Percentiles rank a stretch among this genome's conserved stretches.
Conservation (phyloP, 2,113 vertebrate species). For the Euleptes europaea region DNA sequence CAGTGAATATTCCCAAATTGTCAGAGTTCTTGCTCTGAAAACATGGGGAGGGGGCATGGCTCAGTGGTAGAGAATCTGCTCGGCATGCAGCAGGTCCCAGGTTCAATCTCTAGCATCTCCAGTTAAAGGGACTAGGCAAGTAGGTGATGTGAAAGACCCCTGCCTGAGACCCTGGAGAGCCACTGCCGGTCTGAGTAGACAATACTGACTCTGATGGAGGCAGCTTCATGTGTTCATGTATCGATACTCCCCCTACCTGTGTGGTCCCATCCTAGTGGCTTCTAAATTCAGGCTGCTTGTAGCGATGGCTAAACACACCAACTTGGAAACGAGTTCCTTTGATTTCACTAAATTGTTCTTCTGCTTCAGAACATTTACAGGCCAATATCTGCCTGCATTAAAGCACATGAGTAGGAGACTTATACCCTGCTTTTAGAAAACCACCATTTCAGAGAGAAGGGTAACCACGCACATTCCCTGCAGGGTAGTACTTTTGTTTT, state of each 20-base stretch:
- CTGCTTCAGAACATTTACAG: background rate
- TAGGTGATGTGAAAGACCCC: no score
- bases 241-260: background rate
- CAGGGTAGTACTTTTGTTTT: background rate
- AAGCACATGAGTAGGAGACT: background rate
- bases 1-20: background rate
- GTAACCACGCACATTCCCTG: background rate
- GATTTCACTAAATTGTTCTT: background rate
- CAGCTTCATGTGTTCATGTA: no score
- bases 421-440: background rate
- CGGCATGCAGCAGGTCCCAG: no score
- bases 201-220: no score
- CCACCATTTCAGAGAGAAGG: background rate
- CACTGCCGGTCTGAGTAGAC: no score
- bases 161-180: no score
- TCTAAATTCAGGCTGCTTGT: background rate
- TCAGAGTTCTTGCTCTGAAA: background rate
- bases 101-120: no score
- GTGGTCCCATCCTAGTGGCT: background rate
- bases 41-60: no score
- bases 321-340: background rate
- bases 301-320: background rate
- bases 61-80: no score
- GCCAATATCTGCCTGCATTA: background rate
- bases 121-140: no score